phyloP scores from a whole-genome alignment of 2,113 vertebrate genomes.

The Mungos mungo region DNA sequence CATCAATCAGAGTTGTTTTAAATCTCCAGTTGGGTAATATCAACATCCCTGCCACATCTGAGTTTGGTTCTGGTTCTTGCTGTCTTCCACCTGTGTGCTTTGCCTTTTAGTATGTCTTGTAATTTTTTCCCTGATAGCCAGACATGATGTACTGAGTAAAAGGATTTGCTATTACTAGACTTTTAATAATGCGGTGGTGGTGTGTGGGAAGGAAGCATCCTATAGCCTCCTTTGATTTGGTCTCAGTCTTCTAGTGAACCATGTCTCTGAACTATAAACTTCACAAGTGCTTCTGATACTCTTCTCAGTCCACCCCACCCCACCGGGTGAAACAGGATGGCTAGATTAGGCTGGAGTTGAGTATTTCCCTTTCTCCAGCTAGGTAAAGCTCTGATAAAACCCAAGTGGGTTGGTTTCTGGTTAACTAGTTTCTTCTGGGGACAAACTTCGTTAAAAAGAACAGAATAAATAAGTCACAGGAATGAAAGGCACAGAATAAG shows the following conservation, averaged over 20 bases:
- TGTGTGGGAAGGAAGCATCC: not conserved
- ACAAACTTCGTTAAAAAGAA: not conserved
- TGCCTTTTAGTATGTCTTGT: not conserved
- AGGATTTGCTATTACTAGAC: not conserved
- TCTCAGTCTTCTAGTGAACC: not conserved
- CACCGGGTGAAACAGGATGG: not conserved
- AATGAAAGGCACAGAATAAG: not conserved
- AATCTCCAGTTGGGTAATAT: not conserved
- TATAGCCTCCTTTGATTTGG: not conserved
- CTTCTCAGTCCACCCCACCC: fast-evolving
- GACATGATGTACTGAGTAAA: not conserved
- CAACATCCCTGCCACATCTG: not conserved
- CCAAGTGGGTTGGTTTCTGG: not conserved
- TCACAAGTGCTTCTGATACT: not conserved
- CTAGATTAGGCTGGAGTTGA: not conserved
- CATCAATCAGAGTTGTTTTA: not conserved
- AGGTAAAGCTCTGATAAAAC: not conserved
- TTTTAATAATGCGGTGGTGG: not conserved
- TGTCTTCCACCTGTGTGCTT: not conserved
- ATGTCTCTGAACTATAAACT: not conserved
- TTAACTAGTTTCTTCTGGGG: not conserved
- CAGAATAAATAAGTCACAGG: not conserved
- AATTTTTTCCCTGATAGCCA: not conserved
- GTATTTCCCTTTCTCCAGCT: not conserved
- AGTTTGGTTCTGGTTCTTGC: not conserved